Conservation (phyloP, 2,113 vertebrate species). For the Aspidoscelis tigris region DNA sequence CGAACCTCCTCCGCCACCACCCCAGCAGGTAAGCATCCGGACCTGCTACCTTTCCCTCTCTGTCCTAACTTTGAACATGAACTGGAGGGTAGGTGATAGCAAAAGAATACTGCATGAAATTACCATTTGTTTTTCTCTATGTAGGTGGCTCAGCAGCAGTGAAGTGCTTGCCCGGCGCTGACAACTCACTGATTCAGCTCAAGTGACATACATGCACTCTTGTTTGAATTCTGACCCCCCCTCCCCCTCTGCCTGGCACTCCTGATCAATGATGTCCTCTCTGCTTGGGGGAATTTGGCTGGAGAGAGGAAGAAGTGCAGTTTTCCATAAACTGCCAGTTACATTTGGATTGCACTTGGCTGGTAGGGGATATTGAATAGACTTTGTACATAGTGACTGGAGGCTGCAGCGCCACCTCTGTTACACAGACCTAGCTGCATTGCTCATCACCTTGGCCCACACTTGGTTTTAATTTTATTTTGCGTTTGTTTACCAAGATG, state of each 20-base stretch:
- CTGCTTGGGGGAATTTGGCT: constrained; percentile 62
- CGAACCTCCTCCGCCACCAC: constrained; percentile 82
- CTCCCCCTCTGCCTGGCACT: constrained; percentile 71
- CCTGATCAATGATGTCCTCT: constrained; percentile 67
- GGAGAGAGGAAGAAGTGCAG: constrained; percentile 57
- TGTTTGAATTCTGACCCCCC: constrained; percentile 66
- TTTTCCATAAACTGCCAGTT: constrained; percentile 67
- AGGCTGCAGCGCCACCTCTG: constrained; percentile 76
- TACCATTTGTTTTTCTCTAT: not conserved
- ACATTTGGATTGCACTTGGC: constrained; percentile 73
- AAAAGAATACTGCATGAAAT: not conserved
- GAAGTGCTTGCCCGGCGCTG: constrained; percentile 62
- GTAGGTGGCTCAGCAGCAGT: constrained; percentile 84
- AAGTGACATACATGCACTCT: constrained; percentile 69
- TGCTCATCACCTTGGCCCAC: constrained; percentile 69
- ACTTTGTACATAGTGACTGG: constrained; percentile 76
- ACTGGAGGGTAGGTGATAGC: not conserved
- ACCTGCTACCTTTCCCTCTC: not conserved
- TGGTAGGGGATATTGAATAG: constrained; percentile 57
- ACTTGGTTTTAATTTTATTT: constrained; percentile 77
- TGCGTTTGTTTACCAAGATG: constrained; percentile 77
- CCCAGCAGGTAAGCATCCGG: constrained; percentile 84
- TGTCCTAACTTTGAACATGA: too few species aligned
- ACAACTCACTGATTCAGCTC: constrained; percentile 65
- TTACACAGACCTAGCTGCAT: constrained; percentile 77